Evolutionary conservation across 2,888 invertebrate species (phyloP).

Genomic region (Chrysolina americana): DNA sequence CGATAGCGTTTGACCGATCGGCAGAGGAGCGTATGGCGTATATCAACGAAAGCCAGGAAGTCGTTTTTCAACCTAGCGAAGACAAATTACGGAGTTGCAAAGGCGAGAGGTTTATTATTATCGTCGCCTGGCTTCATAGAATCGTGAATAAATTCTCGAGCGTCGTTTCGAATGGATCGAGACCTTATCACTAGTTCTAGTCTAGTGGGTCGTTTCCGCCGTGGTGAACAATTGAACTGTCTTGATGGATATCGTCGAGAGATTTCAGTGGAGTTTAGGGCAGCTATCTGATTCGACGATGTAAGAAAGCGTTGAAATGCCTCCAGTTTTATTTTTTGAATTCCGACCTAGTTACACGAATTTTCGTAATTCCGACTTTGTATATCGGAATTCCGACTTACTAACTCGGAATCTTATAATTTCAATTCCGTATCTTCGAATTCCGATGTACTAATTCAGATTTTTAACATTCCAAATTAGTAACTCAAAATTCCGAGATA

Average conservation of each 20-base stretch:
- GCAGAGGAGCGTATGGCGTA: not conserved
- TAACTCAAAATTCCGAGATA: no score
- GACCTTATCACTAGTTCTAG: not conserved
- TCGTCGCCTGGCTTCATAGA: not conserved
- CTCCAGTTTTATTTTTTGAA: no score
- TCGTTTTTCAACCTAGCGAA: not conserved
- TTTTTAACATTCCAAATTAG: no score
- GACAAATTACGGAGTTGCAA: not conserved
- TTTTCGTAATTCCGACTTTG: no score
- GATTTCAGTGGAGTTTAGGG: no score
- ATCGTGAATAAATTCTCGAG: not conserved
- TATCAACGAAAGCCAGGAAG: slow-evolving; percentile 1
- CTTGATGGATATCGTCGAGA: not conserved
- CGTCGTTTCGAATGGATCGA: not conserved
- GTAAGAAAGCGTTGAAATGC: no score
- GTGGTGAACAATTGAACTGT: not conserved
- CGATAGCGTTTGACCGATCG: not conserved
- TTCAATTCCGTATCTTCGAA: no score
- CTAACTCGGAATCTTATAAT: no score
- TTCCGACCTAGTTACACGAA: no score
- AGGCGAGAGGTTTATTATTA: not conserved
- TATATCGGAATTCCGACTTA: no score
- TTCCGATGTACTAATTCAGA: no score
- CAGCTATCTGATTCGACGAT: no score
- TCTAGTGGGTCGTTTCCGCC: not conserved